Conservation (phyloP, 2,797 vertebrate species). For the Geotrypetes seraphini region DNA sequence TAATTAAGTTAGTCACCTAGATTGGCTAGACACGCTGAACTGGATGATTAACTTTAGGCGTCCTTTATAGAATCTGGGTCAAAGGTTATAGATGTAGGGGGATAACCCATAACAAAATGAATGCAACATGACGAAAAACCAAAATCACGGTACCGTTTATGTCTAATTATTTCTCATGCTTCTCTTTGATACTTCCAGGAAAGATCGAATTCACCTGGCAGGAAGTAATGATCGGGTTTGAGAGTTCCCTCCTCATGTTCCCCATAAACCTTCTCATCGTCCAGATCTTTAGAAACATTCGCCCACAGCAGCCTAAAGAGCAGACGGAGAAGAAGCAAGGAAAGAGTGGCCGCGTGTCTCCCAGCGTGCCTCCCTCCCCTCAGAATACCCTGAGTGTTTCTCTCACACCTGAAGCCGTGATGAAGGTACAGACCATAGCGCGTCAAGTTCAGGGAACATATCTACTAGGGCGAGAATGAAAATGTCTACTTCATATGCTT, state of each 20-base stretch:
- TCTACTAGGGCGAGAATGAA: no score
- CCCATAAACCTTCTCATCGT: conserved; percentile 92
- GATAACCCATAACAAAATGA: no score
- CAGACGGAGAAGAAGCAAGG: conserved; percentile 40
- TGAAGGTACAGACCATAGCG: conserved; percentile 69
- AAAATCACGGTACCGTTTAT: neutral
- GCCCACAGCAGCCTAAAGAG: conserved; percentile 35
- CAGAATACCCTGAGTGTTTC: conserved; percentile 39
- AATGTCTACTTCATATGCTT: no score
- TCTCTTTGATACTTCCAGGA: conserved; percentile 46
- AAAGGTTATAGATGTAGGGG: no score
- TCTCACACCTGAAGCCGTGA: conserved; percentile 77
- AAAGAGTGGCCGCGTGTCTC: conserved; percentile 52
- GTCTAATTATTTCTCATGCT: neutral
- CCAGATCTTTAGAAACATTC: conserved; percentile 82
- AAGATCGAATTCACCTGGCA: conserved; percentile 91
- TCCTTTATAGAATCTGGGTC: no score
- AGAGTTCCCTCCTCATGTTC: conserved; percentile 94
- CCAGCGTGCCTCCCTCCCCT: conserved; percentile 36
- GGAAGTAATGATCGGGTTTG: conserved; percentile 86
- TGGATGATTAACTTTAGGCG: no score
- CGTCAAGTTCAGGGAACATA: no score
- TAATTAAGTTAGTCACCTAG: no score
- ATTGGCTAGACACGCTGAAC: no score
- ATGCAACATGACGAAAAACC: no score